Evolutionary conservation across 2,797 vertebrate genomes (phyloP).

Genomic region (Scarus forsteni): DNA sequence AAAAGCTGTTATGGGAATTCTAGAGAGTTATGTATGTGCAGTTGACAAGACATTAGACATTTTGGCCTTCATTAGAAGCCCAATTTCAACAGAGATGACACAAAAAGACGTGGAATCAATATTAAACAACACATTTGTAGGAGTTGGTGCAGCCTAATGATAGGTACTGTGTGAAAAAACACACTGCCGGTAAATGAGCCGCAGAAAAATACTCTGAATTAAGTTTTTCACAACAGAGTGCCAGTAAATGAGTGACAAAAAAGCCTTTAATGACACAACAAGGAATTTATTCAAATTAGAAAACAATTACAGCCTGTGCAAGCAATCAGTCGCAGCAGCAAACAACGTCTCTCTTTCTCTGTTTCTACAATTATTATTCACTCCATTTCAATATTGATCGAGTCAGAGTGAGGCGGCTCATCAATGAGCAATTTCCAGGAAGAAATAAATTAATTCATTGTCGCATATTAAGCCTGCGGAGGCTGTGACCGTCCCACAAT

Average conservation of each 20-base stretch:
- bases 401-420: conserved; percentile 19
- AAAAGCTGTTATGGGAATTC: not conserved
- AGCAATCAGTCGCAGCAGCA: conserved; percentile 22
- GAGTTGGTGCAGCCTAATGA: conserved; percentile 2
- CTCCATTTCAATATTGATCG: conserved; percentile 54
- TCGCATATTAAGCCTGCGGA: conserved; percentile 28
- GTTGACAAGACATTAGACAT: not conserved
- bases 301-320: conserved; percentile 33
- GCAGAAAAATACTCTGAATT: conserved; percentile 20
- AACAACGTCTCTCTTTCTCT: not conserved
- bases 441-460: conserved; percentile 23
- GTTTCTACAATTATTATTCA: conserved; percentile 20
- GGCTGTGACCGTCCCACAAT: conserved; percentile 21
- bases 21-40: not conserved
- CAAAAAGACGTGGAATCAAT: no score
- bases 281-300: conserved; percentile 45
- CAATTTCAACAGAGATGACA: no score
- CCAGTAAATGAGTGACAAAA: conserved; percentile 18
- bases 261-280: conserved; percentile 22
- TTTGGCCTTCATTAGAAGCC: not conserved
- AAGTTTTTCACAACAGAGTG: conserved; percentile 1
- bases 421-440: conserved; percentile 36
- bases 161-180: conserved; percentile 12
- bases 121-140: no score
- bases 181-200: not conserved